phyloP scores from a whole-genome alignment of 2,888 invertebrate species.

The Stenurella melanura region DNA sequence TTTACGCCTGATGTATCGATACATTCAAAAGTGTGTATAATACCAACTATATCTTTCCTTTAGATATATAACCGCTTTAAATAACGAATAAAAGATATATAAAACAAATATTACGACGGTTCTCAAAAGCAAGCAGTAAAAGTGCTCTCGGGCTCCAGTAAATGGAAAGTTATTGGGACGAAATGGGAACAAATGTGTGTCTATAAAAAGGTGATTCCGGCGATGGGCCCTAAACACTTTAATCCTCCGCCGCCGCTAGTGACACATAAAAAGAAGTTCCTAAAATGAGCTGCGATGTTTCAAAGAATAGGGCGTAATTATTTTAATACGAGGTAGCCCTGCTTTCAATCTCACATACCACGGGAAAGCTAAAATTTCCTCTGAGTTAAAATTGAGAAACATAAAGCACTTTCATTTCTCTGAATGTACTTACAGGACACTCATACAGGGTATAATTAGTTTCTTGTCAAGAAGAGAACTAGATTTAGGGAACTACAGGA shows the following conservation, averaged over 20 bases:
- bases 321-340: not conserved
- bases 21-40: not conserved
- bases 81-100: slow-evolving; percentile 31
- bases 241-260: slow-evolving; percentile 17
- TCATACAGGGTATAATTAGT: no score
- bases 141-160: slow-evolving; percentile 44
- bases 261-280: slow-evolving; percentile 12
- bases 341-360: no score
- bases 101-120: slow-evolving; percentile 33
- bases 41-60: not conserved
- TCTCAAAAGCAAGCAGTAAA: slow-evolving; percentile 11
- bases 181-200: slow-evolving; percentile 48
- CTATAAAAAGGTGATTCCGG: slow-evolving; percentile 49
- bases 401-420: no score
- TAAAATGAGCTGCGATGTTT: not conserved
- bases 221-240: slow-evolving; percentile 35
- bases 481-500: no score
- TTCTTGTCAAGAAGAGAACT: no score
- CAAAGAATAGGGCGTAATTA: not conserved
- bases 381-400: no score
- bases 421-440: no score
- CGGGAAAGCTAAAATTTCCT: no score
- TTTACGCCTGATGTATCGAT: not conserved
- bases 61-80: not conserved
- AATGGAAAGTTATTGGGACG: slow-evolving; percentile 52